Base-by-base conservation (phyloP, 2,797 vertebrate species). In the Eulemur mongoz region DNA sequence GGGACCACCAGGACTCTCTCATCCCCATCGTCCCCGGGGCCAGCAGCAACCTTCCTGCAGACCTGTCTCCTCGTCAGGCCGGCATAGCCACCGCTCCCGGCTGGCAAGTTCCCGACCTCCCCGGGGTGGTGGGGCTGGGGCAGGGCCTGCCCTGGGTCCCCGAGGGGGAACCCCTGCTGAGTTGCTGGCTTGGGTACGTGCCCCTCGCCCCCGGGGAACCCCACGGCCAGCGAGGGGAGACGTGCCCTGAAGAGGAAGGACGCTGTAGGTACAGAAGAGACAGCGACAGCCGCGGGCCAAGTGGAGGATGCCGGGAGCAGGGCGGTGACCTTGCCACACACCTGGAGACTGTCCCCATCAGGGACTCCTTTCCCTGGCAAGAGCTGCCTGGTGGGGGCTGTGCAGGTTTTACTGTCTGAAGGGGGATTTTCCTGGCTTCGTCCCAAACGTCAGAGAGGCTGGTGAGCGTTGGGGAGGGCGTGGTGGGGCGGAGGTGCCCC, bases 11-110 rank as follows among this genome's bases (percentile, higher is more conserved):
- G 17, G 27, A 13, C 10, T 7, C 32, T 48, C 15, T 52, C 63
- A 11, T 30, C 40, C 2, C 35, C 1, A 0, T 32, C 50, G 25
- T 10, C 18, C 25, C 54, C 1, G 14, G 3, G 1, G 32, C 4
- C 27, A 52, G 50, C 79, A 69, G 38, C n/a, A 22, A n/a, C 18
- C 9, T 0, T 14, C 79, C 5, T 12, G 75, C 35, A 38, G 40
- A 52, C 50, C 15, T 0, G 4, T 30, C 13, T 25, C 61, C 67
- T 67, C 43, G 8, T 10, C 10, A 0, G 1, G 11, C 50, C 79
- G 69, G 38, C 13, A 8, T 11, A 17, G 11, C 48, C 11, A 7
- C 25, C 27, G 32, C 20, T 11, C 32, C 67, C 3, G n/a, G 12
- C 18, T 88, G 52, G 22, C 12, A 67, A 73, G 35, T 7, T 15